Evolutionary conservation across 1,140 invertebrate genomes (phyloP).

Genomic region (Bombus picipes): DNA sequence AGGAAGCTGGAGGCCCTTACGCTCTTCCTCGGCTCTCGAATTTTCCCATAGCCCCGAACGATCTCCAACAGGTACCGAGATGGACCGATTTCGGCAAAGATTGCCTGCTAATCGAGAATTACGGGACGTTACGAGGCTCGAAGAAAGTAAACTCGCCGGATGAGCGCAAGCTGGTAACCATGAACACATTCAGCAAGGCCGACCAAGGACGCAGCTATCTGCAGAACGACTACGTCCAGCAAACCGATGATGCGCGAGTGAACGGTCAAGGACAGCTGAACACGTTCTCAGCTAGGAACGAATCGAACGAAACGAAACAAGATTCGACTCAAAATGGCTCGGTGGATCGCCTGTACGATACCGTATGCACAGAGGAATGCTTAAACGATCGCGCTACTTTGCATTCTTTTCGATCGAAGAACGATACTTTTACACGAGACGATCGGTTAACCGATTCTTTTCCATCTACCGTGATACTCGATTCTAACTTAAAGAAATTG

Average conservation of each 20-base stretch:
- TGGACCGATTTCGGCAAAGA: conserved; percentile 58
- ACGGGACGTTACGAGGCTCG: conserved; percentile 66
- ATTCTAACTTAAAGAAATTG: neutral
- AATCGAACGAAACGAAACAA: conserved; percentile 15
- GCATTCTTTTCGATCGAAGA: conserved; percentile 2
- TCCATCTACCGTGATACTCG: neutral
- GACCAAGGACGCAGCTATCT: conserved; percentile 1
- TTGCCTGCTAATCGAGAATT: conserved; percentile 70
- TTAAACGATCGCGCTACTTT: neutral
- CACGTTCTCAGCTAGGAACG: neutral
- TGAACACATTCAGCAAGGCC: conserved; percentile 74
- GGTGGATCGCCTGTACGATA: conserved; percentile 62
- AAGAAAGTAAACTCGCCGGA: conserved; percentile 32
- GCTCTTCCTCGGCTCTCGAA: conserved; percentile 65
- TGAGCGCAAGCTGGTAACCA: conserved; percentile 55
- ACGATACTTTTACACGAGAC: neutral
- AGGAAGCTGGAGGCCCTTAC: conserved; percentile 70
- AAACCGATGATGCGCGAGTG: neutral
- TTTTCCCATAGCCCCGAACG: conserved; percentile 54
- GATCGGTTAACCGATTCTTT: neutral
- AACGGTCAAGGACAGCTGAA: conserved; percentile 20
- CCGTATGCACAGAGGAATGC: conserved; percentile 42
- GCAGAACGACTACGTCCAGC: no score
- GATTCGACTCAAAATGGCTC: neutral
- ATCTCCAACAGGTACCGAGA: conserved; percentile 58